These are phyloP conservation scores for Blastobasis adustella DNA, from an alignment of 2,888 invertebrate species.

Conservation along the genomic window DNA sequence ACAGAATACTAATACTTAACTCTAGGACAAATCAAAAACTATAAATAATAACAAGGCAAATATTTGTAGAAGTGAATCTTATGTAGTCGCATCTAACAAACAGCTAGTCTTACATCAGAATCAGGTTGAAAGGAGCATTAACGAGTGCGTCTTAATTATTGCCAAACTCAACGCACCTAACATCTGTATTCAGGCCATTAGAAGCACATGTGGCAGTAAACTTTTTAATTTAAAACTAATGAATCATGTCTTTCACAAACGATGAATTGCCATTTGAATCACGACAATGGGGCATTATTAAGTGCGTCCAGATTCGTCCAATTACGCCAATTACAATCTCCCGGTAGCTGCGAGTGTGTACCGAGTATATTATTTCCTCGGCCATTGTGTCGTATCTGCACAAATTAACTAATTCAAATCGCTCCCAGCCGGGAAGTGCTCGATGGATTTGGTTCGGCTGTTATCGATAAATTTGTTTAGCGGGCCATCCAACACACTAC, in stretches of 20 bases:
- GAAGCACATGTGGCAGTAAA: conserved; percentile 13
- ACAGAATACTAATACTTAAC: no score
- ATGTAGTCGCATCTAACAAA: no score
- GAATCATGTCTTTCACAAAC: conserved; percentile 66
- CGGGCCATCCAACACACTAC: no score
- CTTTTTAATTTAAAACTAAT: conserved; percentile 59
- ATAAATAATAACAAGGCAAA: no score
- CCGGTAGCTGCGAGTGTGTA: conserved; percentile 53
- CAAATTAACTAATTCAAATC: conserved; percentile 69
- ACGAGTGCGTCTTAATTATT: no score
- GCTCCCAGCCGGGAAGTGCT: conserved; percentile 24
- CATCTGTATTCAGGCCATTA: no score
- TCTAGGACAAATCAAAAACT: no score
- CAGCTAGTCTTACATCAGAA: no score
- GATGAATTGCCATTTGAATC: conserved; percentile 69
- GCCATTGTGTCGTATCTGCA: conserved; percentile 69
- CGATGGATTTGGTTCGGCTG: background rate
- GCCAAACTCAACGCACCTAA: no score
- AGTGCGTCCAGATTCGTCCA: conserved; percentile 71
- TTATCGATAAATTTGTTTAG: conserved; percentile 10
- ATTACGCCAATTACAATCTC: conserved; percentile 73
- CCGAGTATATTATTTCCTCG: conserved; percentile 65
- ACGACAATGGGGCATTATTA: conserved; percentile 70
- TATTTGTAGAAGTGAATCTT: no score
- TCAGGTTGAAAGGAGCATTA: no score